Percentiles rank a stretch among this genome's conserved stretches.
phyloP scores from a whole-genome alignment of 1,140 invertebrate genomes.

The Drosophila sechellia region DNA sequence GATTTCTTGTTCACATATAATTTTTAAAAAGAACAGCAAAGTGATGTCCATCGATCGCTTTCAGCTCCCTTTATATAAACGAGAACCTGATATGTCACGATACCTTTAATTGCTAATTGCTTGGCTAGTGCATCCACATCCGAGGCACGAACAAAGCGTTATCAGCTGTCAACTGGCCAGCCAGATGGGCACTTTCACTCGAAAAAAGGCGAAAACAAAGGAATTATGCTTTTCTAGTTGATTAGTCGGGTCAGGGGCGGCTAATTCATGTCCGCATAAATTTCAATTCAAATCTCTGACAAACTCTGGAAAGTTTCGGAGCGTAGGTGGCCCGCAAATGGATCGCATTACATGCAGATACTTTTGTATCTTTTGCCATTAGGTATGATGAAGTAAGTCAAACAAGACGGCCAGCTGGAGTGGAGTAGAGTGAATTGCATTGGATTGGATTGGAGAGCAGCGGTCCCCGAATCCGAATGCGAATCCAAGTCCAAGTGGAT shows the following conservation, averaged over 20 bases:
- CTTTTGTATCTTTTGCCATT: constrained; percentile 37
- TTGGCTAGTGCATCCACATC: not conserved
- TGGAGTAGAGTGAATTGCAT: not conserved
- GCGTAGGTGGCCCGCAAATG: constrained; percentile 48
- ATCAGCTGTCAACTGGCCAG: constrained; percentile 9
- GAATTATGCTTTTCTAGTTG: constrained; percentile 32
- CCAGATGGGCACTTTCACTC: constrained; percentile 26
- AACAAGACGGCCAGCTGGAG: not conserved
- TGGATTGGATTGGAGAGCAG: not conserved
- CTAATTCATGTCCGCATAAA: constrained; percentile 40
- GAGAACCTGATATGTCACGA: not conserved
- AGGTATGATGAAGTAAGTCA: constrained; percentile 50
- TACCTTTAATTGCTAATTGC: constrained; percentile 12
- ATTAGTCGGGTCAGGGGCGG: constrained; percentile 17
- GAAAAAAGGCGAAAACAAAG: constrained; percentile 37
- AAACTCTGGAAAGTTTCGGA: constrained; percentile 18
- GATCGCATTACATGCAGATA: constrained; percentile 41
- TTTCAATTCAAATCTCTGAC: constrained; percentile 13
- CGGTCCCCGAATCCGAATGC: too few relatives aligned
- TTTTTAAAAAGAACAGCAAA: too few relatives aligned
- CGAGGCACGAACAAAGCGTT: constrained; percentile 1
- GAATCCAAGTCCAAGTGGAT: too few relatives aligned
- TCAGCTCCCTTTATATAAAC: not conserved
- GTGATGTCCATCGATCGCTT: not conserved
- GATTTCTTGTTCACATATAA: not conserved